Conservation (phyloP, 35 echinoderm and acorn worm genomes). For the Apostichopus japonicus region DNA sequence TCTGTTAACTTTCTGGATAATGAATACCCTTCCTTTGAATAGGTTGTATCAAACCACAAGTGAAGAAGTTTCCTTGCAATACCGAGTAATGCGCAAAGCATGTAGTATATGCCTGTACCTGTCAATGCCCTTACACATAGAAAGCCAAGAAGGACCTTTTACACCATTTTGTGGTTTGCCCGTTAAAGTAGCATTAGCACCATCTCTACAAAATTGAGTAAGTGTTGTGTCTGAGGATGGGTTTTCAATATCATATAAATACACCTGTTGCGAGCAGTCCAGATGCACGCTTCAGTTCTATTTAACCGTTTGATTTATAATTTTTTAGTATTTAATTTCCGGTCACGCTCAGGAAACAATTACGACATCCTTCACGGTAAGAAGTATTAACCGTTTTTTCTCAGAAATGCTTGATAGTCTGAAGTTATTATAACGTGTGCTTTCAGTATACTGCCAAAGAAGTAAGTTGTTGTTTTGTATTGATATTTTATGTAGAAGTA, state of each 20-base stretch:
- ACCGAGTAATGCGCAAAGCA: not conserved
- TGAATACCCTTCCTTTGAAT: not conserved
- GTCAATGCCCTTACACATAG: not conserved
- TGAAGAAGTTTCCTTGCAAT: not conserved
- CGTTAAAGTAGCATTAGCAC: not conserved
- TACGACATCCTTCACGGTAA: too few relatives aligned
- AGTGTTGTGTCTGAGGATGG: not conserved
- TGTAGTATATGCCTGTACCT: not conserved
- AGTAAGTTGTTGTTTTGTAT: too few relatives aligned
- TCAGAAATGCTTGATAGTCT: too few relatives aligned
- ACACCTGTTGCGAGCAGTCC: too few relatives aligned
- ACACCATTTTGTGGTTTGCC: not conserved
- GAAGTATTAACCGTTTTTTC: too few relatives aligned
- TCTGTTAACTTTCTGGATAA: not conserved
- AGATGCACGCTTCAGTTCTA: too few relatives aligned
- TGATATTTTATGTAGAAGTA: too few relatives aligned
- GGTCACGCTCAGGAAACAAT: too few relatives aligned
- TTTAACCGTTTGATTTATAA: too few relatives aligned
- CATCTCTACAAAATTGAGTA: not conserved
- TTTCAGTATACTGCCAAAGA: too few relatives aligned
- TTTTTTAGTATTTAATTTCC: too few relatives aligned
- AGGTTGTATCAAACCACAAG: not conserved
- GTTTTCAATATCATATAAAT: not conserved
- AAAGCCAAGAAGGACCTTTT: slow-evolving; percentile 67
- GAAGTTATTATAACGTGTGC: too few relatives aligned